Evolutionary conservation across 1,140 invertebrate genomes (phyloP).

Genomic region (Drosophila kepulauana): DNA sequence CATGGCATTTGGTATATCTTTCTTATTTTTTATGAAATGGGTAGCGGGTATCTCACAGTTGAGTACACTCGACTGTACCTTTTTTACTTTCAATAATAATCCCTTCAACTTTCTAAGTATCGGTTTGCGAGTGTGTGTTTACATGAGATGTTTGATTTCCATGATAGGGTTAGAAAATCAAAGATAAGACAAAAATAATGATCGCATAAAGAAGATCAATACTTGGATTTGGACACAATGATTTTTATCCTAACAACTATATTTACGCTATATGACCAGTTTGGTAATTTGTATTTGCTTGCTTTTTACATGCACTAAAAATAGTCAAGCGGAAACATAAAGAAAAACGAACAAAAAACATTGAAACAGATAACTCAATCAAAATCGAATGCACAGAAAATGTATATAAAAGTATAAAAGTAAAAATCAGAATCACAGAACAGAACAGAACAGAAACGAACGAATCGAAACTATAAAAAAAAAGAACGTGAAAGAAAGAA

Average conservation of each 20-base stretch:
- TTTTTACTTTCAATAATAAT: no score
- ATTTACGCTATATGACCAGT: neutral
- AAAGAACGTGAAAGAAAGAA: slow-evolving; percentile 30
- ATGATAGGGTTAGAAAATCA: no score
- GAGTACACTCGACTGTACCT: no score
- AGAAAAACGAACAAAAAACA: slow-evolving; percentile 15
- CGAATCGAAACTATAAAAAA: slow-evolving; percentile 33
- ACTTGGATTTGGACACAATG: neutral
- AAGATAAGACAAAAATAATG: neutral
- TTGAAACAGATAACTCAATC: slow-evolving; percentile 36
- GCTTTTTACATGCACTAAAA: slow-evolving; percentile 19
- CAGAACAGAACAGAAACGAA: slow-evolving; percentile 3
- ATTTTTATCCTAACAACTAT: neutral
- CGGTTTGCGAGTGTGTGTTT: no score
- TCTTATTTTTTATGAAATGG: no score
- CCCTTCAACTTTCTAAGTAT: no score
- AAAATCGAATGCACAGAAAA: slow-evolving; percentile 26
- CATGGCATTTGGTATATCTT: no score
- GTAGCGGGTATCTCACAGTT: no score
- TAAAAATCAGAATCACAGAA: slow-evolving; percentile 26
- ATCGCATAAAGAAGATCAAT: no score
- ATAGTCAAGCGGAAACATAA: slow-evolving; percentile 12
- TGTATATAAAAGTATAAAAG: slow-evolving; percentile 38
- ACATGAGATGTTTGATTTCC: no score
- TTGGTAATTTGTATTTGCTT: neutral